Evolutionary conservation across 64 coral and sea anemone genomes (phyloP).

Genomic region (Stichodactyla mertensii): DNA sequence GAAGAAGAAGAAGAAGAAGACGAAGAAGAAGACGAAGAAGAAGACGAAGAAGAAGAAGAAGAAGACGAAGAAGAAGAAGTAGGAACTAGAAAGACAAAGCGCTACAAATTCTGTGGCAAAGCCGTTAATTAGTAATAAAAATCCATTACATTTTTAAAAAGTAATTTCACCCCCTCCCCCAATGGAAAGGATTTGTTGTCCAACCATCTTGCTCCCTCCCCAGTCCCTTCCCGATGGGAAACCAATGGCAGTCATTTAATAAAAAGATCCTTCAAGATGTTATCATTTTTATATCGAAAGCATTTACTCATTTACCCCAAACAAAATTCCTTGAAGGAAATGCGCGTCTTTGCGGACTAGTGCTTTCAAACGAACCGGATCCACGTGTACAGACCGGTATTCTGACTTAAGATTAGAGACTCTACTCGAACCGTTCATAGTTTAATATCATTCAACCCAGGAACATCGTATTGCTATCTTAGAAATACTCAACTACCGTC

Average conservation of each 20-base stretch:
- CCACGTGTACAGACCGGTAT: background rate
- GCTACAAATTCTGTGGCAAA: too few relatives aligned
- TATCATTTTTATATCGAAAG: background rate
- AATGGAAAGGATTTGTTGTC: too few relatives aligned
- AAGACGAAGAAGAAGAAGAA: too few relatives aligned
- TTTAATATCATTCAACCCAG: background rate
- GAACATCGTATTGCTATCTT: background rate
- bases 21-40: too few relatives aligned
- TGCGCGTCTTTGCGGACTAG: background rate
- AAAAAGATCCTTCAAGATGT: slow-evolving; percentile 9
- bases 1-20: too few relatives aligned
- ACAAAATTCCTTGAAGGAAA: background rate
- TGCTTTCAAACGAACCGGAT: background rate
- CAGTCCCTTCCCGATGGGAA: background rate
- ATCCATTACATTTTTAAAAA: too few relatives aligned
- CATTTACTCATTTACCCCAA: background rate
- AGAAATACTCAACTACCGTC: background rate
- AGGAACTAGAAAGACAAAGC: too few relatives aligned
- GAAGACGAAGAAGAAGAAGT: too few relatives aligned
- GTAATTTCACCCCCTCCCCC: too few relatives aligned
- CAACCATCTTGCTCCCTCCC: background rate
- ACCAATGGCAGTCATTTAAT: background rate
- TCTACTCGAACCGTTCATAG: background rate
- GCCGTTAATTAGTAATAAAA: too few relatives aligned
- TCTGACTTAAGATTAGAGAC: background rate